These are phyloP conservation scores for Agelaius tricolor DNA, from an alignment of 2,113 vertebrate genomes.

Conservation along the genomic window DNA sequence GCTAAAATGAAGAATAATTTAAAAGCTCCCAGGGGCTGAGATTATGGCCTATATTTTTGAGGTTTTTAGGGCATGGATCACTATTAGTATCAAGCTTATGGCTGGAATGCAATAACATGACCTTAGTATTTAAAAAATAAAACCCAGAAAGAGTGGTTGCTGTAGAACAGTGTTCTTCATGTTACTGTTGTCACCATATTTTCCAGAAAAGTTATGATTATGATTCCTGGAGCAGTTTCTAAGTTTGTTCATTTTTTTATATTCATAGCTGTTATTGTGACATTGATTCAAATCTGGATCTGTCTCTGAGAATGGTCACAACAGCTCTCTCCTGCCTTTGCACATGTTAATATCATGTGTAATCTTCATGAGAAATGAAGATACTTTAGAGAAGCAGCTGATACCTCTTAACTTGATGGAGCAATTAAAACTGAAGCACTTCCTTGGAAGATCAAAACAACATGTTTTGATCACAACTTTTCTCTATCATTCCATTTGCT, in stretches of 20 bases:
- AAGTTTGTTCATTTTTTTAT: background rate
- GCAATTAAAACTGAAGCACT: conserved; percentile 31
- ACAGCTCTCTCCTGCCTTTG: background rate
- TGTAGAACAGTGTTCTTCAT: background rate
- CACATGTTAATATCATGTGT: background rate
- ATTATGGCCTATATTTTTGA: background rate
- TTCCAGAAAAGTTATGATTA: background rate
- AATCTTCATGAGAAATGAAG: conserved; percentile 17
- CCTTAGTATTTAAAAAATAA: background rate
- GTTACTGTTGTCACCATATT: background rate
- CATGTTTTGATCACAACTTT: conserved; percentile 14
- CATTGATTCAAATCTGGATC: background rate
- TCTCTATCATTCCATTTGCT: background rate
- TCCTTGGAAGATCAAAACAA: conserved; percentile 35
- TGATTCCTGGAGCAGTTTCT: background rate
- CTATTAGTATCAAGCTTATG: background rate
- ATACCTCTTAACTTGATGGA: conserved; percentile 35
- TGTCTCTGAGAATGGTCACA: background rate
- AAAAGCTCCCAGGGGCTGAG: background rate
- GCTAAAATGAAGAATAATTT: background rate
- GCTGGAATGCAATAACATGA: background rate
- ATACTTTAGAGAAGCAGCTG: conserved; percentile 26
- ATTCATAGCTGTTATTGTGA: background rate
- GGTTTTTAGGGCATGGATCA: background rate
- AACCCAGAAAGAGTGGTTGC: background rate